Percentiles rank a stretch among this genome's conserved stretches.
Conservation (phyloP, 2,113 vertebrate species). For the Riparia riparia region DNA sequence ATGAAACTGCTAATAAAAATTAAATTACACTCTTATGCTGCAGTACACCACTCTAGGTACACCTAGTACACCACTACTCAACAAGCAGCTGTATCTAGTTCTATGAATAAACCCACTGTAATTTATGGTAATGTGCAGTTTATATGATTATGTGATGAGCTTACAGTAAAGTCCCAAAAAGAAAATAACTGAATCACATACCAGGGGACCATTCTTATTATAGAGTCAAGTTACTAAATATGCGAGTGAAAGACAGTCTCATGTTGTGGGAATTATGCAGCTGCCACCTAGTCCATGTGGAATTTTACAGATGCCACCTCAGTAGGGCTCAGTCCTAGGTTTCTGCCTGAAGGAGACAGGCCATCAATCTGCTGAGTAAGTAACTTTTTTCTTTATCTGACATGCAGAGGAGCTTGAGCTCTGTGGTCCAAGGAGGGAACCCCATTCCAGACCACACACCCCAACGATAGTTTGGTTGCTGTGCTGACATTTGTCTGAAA, state of each 20-base stretch:
- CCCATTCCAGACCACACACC: background rate
- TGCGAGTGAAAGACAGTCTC: background rate
- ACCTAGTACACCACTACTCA: too few relatives aligned
- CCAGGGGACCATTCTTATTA: background rate
- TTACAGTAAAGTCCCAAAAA: background rate
- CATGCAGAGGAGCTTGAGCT: background rate
- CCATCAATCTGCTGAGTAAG: background rate
- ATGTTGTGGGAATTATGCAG: background rate
- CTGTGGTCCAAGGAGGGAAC: background rate
- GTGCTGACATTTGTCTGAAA: background rate
- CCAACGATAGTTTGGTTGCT: background rate
- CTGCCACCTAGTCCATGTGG: background rate
- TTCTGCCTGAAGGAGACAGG: background rate
- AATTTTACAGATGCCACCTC: background rate
- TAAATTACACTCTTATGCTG: background rate
- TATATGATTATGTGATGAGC: background rate
- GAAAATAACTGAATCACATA: background rate
- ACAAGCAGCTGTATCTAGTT: background rate
- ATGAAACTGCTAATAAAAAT: background rate
- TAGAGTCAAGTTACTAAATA: background rate
- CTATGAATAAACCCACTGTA: background rate
- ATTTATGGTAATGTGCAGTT: background rate
- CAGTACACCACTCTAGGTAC: background rate
- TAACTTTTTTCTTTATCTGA: background rate
- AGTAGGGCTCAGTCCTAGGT: background rate